Base-by-base conservation (phyloP, 2,113 vertebrate species). In the Halichoerus grypus region DNA sequence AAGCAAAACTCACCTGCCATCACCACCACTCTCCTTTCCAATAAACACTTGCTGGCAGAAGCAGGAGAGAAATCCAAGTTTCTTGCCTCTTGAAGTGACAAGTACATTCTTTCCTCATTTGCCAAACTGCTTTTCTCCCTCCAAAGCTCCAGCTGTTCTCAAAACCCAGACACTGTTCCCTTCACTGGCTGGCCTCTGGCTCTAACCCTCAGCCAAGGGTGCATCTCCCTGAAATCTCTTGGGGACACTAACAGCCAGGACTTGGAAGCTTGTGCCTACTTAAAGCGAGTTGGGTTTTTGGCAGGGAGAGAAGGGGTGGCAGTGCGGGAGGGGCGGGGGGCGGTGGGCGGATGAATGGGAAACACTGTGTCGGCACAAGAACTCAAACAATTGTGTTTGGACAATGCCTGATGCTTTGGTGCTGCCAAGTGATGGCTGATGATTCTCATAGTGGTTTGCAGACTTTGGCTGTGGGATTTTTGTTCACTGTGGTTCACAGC, bases 1-100 rank as follows among this genome's bases (percentile, higher is more conserved):
- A 96, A 96, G 88, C 86, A 94, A 95, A 74, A 97, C 80, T 97
- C 97, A 97, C 94, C 85, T 97, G 91, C 97, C 90, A 67, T 93
- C 74, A 67, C 63, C 39, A 67, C 77, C 59, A 72, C 74, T 86
- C 76, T 72, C 93, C 31, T 88, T 88, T 86, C 81, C 85, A 97
- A 59, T 42, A 67, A 98, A 86, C 19, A 39, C 74, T 59, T 28
- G 74, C 5, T 95, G 97, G 88, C 98, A 81, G 59, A 74, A 31
- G 42, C 51, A 7, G 74, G 22, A 90, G 95, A 46, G 84, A n/a
- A 94, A 84, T 79, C 42, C 49, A 33, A 59, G 72, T 72, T 79
- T 85, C 87, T 83, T 76, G 69, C 71, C 65, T 96, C 91, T 93
- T 42, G 83, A 94, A 97, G 94, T 71, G 74, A 96, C 96, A 91